phyloP scores from a whole-genome alignment of 2,888 invertebrate genomes.

The Tenthredo notha region DNA sequence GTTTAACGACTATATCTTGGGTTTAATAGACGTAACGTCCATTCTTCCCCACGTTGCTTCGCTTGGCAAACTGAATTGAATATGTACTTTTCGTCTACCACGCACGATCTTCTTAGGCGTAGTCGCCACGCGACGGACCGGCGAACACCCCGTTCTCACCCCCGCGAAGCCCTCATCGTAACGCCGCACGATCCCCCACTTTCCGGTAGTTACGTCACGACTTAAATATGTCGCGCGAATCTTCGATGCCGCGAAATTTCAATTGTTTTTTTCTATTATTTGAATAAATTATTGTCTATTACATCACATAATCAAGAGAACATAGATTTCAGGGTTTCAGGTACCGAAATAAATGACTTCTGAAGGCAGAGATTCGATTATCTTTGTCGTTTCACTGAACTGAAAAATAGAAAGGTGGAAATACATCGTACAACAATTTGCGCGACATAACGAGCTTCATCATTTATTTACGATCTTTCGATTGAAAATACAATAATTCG shows the following conservation, averaged over 20 bases:
- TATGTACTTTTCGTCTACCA: conserved; percentile 29
- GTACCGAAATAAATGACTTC: not conserved
- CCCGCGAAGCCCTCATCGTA: not conserved
- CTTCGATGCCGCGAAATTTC: not conserved
- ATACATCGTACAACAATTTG: not conserved
- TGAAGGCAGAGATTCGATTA: not conserved
- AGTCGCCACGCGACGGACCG: conserved; percentile 36
- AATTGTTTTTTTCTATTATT: not conserved
- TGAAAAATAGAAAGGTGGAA: not conserved
- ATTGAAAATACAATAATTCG: not conserved
- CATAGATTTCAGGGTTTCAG: not conserved
- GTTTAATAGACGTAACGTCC: conserved; percentile 62
- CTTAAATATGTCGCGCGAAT: not conserved
- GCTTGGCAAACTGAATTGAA: conserved; percentile 68
- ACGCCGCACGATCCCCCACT: not conserved
- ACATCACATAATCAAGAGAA: no score
- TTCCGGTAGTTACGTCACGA: conserved; percentile 2
- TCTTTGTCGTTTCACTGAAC: not conserved
- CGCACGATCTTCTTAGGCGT: conserved; percentile 38
- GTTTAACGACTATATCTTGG: not conserved
- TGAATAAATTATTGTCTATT: not conserved
- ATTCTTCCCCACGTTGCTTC: conserved; percentile 66
- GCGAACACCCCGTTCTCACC: not conserved
- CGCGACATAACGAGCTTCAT: not conserved
- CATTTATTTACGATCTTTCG: not conserved